Base-by-base conservation (phyloP, 2,888 invertebrate genomes). In the Pasiphila rectangulata region DNA sequence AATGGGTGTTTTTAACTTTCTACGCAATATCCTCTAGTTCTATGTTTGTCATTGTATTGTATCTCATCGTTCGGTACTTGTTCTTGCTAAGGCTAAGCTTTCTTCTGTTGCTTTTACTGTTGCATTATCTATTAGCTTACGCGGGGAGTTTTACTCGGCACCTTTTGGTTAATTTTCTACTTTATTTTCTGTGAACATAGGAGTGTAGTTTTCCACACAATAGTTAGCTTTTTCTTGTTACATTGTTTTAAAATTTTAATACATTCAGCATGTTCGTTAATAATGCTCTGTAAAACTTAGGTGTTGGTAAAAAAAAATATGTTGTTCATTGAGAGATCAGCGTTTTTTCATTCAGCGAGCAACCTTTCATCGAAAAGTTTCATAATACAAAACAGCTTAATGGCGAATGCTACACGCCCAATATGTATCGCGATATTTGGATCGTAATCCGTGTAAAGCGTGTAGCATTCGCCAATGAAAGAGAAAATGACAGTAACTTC, bases 1-100 rank as follows among this genome's bases (percentile, higher is more conserved):
- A 81, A 65, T 79, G 71, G 73, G 74, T 77, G 65, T 70, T 72
- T 72, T 72, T 72, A 72, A 57, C 51, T 77, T 80, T 78, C 72
- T 65, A 59, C 68, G 63, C 65, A 62, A 71, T 68, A 59, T 65
- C 62, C 57, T 67, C 56, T 62, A 56, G 59, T 63, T 54, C 55
- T 65, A 58, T 69, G 67, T 68, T 72, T 69, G 64, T 72, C 65
- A 55, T 64, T 67, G 54, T 48, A 44, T 54, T 44, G 41, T 60
- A 43, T 52, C 13, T 34, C 27, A 41, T 45, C 41, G 44, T 40
- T 45, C n/a, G 32, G 32, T 48, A 20, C 30, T 43, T n/a, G 12
- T 39, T 7, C 15, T 32, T 34, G 20, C n/a, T n/a, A n/a, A n/a
- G 41, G 41, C 37, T 27, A 23, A 37, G 50, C 50, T 50, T 50